A percentile compares a stretch with the other conserved stretches of the same genome.
These are phyloP conservation scores for Apogon hyalosoma DNA, from an alignment of 2,797 vertebrate species.

Conservation along the genomic window DNA sequence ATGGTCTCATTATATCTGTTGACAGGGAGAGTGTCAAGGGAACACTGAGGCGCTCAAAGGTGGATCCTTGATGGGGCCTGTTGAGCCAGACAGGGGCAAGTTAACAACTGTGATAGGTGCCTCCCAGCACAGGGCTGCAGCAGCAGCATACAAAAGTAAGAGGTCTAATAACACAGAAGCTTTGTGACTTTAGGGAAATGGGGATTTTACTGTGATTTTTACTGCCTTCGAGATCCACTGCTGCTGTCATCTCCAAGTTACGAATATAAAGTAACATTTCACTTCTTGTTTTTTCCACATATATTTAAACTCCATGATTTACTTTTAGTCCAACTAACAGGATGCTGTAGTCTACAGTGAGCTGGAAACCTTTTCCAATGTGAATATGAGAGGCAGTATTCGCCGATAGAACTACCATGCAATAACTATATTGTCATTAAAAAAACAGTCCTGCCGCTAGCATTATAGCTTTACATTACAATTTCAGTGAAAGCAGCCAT, in stretches of 20 bases:
- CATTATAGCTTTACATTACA: slow-evolving; percentile 9
- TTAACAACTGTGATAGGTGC: slow-evolving; percentile 31
- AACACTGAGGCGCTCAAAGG: slow-evolving; percentile 44
- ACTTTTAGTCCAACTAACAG: background rate
- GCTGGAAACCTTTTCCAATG: background rate
- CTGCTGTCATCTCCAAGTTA: slow-evolving; percentile 37
- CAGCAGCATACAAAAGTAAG: slow-evolving; percentile 29
- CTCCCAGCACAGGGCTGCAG: slow-evolving; percentile 29
- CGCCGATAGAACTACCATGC: slow-evolving; percentile 22
- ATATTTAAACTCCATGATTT: slow-evolving; percentile 4
- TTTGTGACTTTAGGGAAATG: slow-evolving; percentile 44
- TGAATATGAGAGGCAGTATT: slow-evolving; percentile 5
- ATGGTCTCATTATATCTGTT: slow-evolving; percentile 70
- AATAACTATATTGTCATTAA: slow-evolving; percentile 42
- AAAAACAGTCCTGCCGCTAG: slow-evolving; percentile 13
- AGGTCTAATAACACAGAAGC: slow-evolving; percentile 42
- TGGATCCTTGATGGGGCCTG: slow-evolving; percentile 58
- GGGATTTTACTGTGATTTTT: slow-evolving; percentile 57
- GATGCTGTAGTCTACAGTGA: background rate
- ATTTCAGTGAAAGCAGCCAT: slow-evolving; percentile 22
- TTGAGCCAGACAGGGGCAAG: slow-evolving; percentile 51
- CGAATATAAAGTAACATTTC: slow-evolving; percentile 28
- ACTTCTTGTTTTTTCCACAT: slow-evolving; percentile 7
- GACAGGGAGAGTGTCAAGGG: slow-evolving; percentile 54
- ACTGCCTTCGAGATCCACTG: slow-evolving; percentile 39